Base-by-base conservation (phyloP, 2,888 invertebrate species). In the Dasypogon diadema region DNA sequence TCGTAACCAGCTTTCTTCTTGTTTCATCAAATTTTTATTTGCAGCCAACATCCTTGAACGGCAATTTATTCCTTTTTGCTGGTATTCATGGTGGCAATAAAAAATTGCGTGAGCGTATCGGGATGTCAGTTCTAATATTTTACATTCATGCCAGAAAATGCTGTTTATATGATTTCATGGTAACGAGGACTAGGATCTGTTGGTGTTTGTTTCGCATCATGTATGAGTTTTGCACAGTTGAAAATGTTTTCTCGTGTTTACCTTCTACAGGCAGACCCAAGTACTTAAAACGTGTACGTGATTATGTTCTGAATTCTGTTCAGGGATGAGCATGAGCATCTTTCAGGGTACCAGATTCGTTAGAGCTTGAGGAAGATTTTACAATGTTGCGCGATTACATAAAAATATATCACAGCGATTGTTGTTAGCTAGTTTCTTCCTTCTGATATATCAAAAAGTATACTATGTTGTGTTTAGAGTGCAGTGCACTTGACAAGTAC, bases 51-150 rank as follows among this genome's bases (percentile, higher is more conserved):
- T 21, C 51, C 51, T 51, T 37, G 21, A 34, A n/a, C 34, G 16
- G 14, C 34, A 65, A 65, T 65, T 65, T 65, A 65, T 65, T 65
- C 65, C 46, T 46, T 65, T 21, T 42, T 48, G 65, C 21, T 48
- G 65, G 22, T 65, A 46, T 65, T 65, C 65, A 65, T 65, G 65
- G 65, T 22, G 48, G 65, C 26, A 65, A 65, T 65, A 65, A 65
- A 65, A 65, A 65, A 65, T 65, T 65, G 65, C 65, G 65, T 65
- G 65, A 46, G 65, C 65, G 65, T 65, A 65, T 65, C 65, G 42
- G 24, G 37, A 65, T 65, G 65, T 46, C 65, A 65, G 46, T 46
- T 46, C 65, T 65, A 65, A 65, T 65, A 65, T 65, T 65, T 65
- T 65, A 65, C 65, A 65, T 65, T 65, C 65, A 65, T 46, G 46